Evolutionary conservation across 1,140 invertebrate species (phyloP).

Genomic region (Microvelia longipes): DNA sequence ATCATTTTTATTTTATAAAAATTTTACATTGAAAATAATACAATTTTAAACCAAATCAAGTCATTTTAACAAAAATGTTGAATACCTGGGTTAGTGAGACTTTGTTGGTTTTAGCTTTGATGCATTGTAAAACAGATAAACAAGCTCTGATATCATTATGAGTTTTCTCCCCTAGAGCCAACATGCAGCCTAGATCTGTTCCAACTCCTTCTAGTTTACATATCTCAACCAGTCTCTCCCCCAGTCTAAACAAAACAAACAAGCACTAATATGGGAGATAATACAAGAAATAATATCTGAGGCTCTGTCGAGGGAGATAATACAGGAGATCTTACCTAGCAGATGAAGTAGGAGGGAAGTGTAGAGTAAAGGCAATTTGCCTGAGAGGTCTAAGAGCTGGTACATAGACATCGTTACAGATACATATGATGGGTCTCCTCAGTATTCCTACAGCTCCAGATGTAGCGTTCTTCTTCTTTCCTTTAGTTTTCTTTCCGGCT

Average conservation of each 20-base stretch:
- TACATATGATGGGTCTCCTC: conserved; percentile 80
- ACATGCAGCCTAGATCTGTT: conserved; percentile 50
- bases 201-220: conserved; percentile 47
- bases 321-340: no score
- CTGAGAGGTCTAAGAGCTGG: conserved; percentile 60
- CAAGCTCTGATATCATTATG: conserved; percentile 79
- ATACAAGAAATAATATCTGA: no score
- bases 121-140: conserved; percentile 70
- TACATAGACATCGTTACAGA: conserved; percentile 88
- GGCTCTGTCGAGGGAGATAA: no score
- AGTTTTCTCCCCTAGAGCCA: conserved; percentile 62
- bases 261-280: no score
- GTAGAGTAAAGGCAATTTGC: conserved; percentile 56
- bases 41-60: no score
- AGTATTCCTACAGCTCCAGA: conserved; percentile 37
- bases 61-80: neutral
- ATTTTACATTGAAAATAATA: no score
- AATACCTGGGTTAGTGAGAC: conserved; percentile 19
- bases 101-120: conserved; percentile 29
- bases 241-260: conserved; percentile 33
- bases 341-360: conserved; percentile 49
- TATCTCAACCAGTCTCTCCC: conserved; percentile 51
- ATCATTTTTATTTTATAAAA: no score
- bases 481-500: conserved; percentile 29
- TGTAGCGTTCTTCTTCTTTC: conserved; percentile 38